Evolutionary conservation across 2,888 invertebrate genomes (phyloP), one percentile per base, ranked within the genome.

Genomic region (Chorisops tibialis): DNA sequence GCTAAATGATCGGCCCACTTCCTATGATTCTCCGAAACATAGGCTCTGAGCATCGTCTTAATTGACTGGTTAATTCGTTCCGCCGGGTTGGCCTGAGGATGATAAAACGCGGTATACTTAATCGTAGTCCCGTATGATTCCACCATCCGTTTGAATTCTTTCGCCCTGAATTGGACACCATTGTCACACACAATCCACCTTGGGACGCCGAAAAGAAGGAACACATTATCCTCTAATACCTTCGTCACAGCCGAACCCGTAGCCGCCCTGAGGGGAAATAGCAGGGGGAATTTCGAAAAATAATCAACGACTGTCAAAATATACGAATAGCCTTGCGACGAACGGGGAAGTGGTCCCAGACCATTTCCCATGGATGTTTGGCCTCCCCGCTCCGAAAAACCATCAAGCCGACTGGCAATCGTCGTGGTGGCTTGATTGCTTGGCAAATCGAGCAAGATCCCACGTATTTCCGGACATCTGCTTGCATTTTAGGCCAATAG

Each of bases 91-190:
- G n/a, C n/a, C n/a, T n/a, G n/a, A n/a, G n/a, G n/a, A 41, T 70
- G 70, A 59, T 73, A 72, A n/a, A 19, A n/a, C 7, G 38, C 16
- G 21, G 37, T 59, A 19, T 21, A 37, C 9, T 14, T 45, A 14
- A 16, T 12, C 1, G 6, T 14, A 4, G 48, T 24, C 3, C 30
- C 19, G 38, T 45, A 45, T 38, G 12, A 11, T 18, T 22, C 21
- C 16, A 37, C 19, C 14, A 60, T 9, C 2, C 65, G n/a, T 18
- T 49, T 19, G 1, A 50, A 50, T 14, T n/a, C 21, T 3, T 14
- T 3, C 3, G 18, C 18, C 11, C 16, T 60, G 38, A 60, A 51
- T 21, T 60, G 60, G 4, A 3, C 12, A 4, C 60, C 60, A 50
- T 60, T 50, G 21, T 60, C 50, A 5, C n/a, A 12, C n/a, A 60